Percentiles rank a stretch among this genome's conserved stretches.
Evolutionary conservation across 64 coral and sea anemone genomes (phyloP).

Genomic region (Porites australiensis): DNA sequence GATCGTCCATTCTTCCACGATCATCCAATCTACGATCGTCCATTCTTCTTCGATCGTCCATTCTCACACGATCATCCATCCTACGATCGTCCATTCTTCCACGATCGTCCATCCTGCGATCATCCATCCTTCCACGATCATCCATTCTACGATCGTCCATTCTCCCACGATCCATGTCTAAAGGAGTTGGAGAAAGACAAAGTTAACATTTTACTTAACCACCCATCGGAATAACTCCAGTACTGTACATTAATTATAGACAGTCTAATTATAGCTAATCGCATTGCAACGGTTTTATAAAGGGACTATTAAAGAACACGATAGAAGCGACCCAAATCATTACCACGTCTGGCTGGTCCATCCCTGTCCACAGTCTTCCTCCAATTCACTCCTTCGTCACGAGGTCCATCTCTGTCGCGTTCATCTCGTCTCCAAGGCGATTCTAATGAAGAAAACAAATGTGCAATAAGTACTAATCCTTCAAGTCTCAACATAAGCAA

Average conservation of each 20-base stretch:
- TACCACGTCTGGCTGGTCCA: constrained; percentile 25
- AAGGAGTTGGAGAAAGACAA: background rate
- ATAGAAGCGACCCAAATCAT: background rate
- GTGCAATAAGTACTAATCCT: too few relatives aligned
- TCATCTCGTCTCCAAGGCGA: constrained; percentile 29
- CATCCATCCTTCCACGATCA: background rate
- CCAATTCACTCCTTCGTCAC: constrained; percentile 33
- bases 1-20: constrained; percentile 51
- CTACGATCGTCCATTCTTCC: background rate
- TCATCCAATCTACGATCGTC: constrained; percentile 8
- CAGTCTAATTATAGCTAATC: too few relatives aligned
- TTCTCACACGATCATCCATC: background rate
- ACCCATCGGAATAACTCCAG: background rate
- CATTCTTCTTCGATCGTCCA: background rate
- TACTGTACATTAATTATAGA: too few relatives aligned
- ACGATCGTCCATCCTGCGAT: background rate
- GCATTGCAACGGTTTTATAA: too few relatives aligned
- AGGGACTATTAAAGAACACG: too few relatives aligned
- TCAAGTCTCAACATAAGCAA: too few relatives aligned
- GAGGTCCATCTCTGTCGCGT: constrained; percentile 40
- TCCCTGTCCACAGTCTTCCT: constrained; percentile 60
- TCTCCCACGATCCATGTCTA: constrained; percentile 22
- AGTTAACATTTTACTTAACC: background rate
- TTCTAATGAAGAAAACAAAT: background rate
- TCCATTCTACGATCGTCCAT: constrained; percentile 21